These are phyloP conservation scores for Carterocephalus palaemon DNA, from an alignment of 2,888 invertebrate species.

Conservation along the genomic window DNA sequence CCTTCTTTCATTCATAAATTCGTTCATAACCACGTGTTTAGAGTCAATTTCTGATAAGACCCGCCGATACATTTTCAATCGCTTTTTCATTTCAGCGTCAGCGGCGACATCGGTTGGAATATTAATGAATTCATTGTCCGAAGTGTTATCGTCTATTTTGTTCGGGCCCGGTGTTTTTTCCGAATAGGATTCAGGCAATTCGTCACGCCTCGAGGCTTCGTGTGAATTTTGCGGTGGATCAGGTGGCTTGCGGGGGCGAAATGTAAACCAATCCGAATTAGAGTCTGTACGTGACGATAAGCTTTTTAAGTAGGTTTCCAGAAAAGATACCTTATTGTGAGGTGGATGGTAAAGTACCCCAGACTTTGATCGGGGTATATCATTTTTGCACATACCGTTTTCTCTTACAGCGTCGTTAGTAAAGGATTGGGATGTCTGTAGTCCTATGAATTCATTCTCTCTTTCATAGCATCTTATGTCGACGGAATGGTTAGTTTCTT, in stretches of 20 bases:
- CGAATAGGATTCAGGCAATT: slow-evolving; percentile 44
- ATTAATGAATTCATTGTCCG: slow-evolving; percentile 66
- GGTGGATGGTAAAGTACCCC: slow-evolving; percentile 60
- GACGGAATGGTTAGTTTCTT: slow-evolving; percentile 42
- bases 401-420: slow-evolving; percentile 49
- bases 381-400: slow-evolving; percentile 39
- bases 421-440: slow-evolving; percentile 69
- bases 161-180: slow-evolving; percentile 41
- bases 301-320: slow-evolving; percentile 75
- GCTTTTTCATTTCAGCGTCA: slow-evolving; percentile 69
- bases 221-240: slow-evolving; percentile 45
- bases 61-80: slow-evolving; percentile 72
- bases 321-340: slow-evolving; percentile 70
- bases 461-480: slow-evolving; percentile 20
- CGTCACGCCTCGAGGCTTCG: slow-evolving; percentile 38
- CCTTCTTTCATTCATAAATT: slow-evolving; percentile 56
- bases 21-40: slow-evolving; percentile 43
- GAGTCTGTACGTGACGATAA: slow-evolving; percentile 61
- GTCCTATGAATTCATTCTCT: slow-evolving; percentile 37
- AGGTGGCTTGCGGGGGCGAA: slow-evolving; percentile 53
- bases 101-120: slow-evolving; percentile 64
- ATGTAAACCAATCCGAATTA: slow-evolving; percentile 67
- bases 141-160: slow-evolving; percentile 50
- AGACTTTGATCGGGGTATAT: slow-evolving; percentile 62
- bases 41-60: slow-evolving; percentile 68